Base-by-base conservation (phyloP, 2,113 vertebrate genomes). In the Cyanocitta stelleri region DNA sequence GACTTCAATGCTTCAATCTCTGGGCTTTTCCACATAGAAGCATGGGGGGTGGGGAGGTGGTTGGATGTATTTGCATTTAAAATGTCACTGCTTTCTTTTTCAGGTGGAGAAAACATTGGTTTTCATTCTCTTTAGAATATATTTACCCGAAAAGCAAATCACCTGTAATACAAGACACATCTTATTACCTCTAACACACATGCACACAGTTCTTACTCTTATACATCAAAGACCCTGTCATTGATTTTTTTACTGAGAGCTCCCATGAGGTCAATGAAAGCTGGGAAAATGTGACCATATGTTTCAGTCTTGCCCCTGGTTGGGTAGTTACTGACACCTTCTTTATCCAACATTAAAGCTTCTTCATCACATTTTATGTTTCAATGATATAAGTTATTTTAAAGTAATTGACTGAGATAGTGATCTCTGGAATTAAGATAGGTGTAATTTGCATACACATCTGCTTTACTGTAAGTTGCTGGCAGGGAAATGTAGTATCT, bases 221-320 rank as follows among this genome's bases (percentile, higher is more conserved):
- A 67, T 23, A 62, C 51, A 44, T 84, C 22, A 26, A 89, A 84
- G 82, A 87, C 56, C 18, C 79, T 93, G 89, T 56, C 90, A 97
- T 89, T 93, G 95, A 96, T 97, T 96, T 95, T 94, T 71, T 97
- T 95, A 96, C 87, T 91, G 95, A 96, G 76, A 61, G 88, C 71
- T 98, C 97, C 95, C 96, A 48, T 19, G 95, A 95, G 96, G 83
- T 69, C 96, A 93, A 92, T 96, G 90, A 97, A 97, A 79, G 49
- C 29, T 44, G 61, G 11, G 80, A 94, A 98, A 96, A 89, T 87
- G 87, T 77, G 94, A 68, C 93, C 87, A 90, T 94, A 93, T 89
- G 93, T 97, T 97, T 97, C 95, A 95, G 68, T 67, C 16, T 9
- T 97, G 95, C 89, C 88, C 95, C 97, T 97, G 97, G 76, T 85